Percentiles rank a stretch among this genome's conserved stretches.
phyloP scores from a whole-genome alignment of 2,888 invertebrate species.

The Gonocerus acuteangulatus region DNA sequence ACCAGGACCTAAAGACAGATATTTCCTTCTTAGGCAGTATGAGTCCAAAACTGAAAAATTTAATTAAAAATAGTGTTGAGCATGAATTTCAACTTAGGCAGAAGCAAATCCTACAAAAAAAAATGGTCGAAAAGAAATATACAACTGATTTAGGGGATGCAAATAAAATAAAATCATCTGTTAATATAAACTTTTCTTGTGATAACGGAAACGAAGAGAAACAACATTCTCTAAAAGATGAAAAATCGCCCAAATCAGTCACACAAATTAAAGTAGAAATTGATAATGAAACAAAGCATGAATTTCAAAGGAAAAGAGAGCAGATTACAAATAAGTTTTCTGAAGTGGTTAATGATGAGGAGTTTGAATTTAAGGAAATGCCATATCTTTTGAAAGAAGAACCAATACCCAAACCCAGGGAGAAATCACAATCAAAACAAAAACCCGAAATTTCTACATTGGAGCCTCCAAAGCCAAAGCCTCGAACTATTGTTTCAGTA shows the following conservation, averaged over 20 bases:
- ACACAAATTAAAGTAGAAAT: slow-evolving; percentile 23
- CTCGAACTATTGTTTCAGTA: slow-evolving; percentile 6
- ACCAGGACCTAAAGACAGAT: slow-evolving; percentile 7
- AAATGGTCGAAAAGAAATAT: background rate
- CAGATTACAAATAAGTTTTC: slow-evolving; percentile 12
- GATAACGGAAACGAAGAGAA: background rate
- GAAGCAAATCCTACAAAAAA: slow-evolving; percentile 15
- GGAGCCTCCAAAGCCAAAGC: slow-evolving; percentile 19
- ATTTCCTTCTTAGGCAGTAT: slow-evolving; percentile 27
- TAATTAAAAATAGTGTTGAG: slow-evolving; percentile 30
- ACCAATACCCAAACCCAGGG: slow-evolving; percentile 11
- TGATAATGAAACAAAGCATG: slow-evolving; percentile 20
- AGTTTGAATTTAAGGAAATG: slow-evolving; percentile 11
- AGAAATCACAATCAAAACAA: background rate
- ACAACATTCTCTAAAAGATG: background rate
- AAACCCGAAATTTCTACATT: background rate
- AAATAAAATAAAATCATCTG: slow-evolving; percentile 10
- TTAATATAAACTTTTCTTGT: background rate
- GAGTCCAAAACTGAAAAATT: slow-evolving; percentile 33
- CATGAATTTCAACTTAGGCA: slow-evolving; percentile 30
- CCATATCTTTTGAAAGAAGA: slow-evolving; percentile 20
- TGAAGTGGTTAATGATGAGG: background rate
- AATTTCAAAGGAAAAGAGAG: slow-evolving; percentile 18
- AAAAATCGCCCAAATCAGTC: slow-evolving; percentile 19
- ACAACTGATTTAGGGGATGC: background rate